These are phyloP conservation scores for Noctua janthe DNA, from an alignment of 2,888 invertebrate genomes.

Conservation along the genomic window DNA sequence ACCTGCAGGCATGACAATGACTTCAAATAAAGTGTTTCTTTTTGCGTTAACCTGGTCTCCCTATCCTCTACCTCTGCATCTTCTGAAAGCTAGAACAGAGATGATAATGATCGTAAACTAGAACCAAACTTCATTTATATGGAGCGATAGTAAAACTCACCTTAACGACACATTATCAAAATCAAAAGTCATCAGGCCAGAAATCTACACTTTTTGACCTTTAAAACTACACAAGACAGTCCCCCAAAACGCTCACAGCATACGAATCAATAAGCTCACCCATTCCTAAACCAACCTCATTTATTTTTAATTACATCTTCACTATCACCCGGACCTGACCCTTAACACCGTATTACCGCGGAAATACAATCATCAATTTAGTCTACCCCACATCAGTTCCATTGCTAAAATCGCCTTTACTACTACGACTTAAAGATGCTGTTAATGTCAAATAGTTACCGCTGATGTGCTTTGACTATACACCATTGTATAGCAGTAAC, in stretches of 20 bases:
- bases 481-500: conserved; percentile 53
- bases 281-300: conserved; percentile 20
- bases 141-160: too few species aligned
- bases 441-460: not conserved
- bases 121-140: not conserved
- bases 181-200: not conserved
- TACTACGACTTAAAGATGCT: not conserved
- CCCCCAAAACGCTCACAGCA: not conserved
- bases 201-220: not conserved
- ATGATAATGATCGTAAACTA: not conserved
- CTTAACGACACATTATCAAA: too few species aligned
- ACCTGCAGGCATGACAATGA: not conserved
- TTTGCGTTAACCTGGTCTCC: not conserved
- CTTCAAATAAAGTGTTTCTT: not conserved
- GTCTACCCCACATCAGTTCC: not conserved
- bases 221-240: not conserved
- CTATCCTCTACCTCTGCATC: not conserved
- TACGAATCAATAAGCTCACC: not conserved
- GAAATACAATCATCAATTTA: conserved; percentile 29
- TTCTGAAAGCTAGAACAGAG: not conserved
- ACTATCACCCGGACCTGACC: conserved; percentile 56
- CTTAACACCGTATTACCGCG: conserved; percentile 34
- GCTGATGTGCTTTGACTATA: not conserved
- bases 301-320: conserved; percentile 35
- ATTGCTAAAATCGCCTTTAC: not conserved